Evolutionary conservation across 1,140 invertebrate genomes (phyloP), one percentile per base, ranked within the genome.

Genomic region (Anadara kagoshimensis): DNA sequence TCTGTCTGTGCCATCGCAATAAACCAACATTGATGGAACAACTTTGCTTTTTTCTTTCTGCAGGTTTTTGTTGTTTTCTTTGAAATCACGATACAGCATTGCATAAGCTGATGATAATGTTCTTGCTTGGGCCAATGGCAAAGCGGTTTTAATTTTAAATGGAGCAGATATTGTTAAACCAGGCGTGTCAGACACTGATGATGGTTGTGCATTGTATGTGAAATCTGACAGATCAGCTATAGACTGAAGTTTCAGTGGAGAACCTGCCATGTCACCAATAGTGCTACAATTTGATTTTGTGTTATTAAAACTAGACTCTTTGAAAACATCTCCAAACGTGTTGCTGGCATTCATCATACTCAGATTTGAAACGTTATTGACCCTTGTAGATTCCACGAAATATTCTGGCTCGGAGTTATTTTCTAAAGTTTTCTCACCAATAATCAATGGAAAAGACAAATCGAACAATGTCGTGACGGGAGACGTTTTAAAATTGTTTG

Each of bases 201-300:
- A 58, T 12, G n/a, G 12, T 26, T 56, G n/a, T 44, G 43, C 29
- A 16, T 29, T 57, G 0, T 56, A 54, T 5, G 64, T 56, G 49
- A 69, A 70, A 24, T 47, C 58, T 16, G 70, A 73, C 24, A 75
- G 64, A 61, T 75, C 73, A 45, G 73, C 73, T 66, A 66, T 70
- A 3, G 53, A 44, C 22, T 75, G 73, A n/a, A 75, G 24, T 62
- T 75, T 75, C 47, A 75, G 56, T 26, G 73, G 73, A 14, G 73
- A 75, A 10, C 73, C 73, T 36, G 59, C 61, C 18, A 58, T 36
- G 14, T 75, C 67, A 26, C 61, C 63, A 24, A 54, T 53, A 36
- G 2, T 36, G 29, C 29, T 36, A 36, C 29, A 3, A 7, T 7
- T 36, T 36, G 7, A 3, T 36, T 2, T 36, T 2, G 29, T 36